phyloP scores from a whole-genome alignment of 2,888 invertebrate genomes.

The Epistrophella euchroma region DNA sequence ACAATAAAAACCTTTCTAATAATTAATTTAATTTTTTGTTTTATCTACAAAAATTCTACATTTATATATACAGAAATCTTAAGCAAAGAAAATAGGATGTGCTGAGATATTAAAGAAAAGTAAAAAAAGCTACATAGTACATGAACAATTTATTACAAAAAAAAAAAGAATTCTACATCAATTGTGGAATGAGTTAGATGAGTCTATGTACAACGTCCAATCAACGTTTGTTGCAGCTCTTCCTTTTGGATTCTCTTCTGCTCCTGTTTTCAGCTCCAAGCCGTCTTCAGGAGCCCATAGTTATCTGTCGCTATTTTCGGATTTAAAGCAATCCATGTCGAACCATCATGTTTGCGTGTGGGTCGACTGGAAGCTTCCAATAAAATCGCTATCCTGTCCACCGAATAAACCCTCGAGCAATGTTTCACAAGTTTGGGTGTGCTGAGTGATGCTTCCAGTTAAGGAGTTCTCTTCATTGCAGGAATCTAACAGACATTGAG shows the following conservation, averaged over 20 bases:
- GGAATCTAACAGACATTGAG: conserved; percentile 79
- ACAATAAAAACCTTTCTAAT: neutral
- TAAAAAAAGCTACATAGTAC: neutral
- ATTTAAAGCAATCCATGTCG: conserved; percentile 77
- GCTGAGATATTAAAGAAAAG: neutral
- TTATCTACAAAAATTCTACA: neutral
- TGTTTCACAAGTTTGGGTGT: conserved; percentile 82
- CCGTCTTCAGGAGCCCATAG: conserved; percentile 8
- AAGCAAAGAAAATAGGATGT: neutral
- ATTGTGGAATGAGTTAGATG: conserved; percentile 20
- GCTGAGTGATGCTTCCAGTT: conserved; percentile 79
- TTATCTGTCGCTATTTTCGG: conserved; percentile 44
- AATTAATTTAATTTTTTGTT: neutral
- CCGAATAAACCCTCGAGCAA: conserved; percentile 81
- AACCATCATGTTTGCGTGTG: conserved; percentile 83
- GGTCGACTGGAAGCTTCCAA: conserved; percentile 80
- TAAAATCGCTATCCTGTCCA: conserved; percentile 79
- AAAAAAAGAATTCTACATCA: neutral
- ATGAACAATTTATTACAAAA: conserved; percentile 30
- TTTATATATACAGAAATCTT: neutral
- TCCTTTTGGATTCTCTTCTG: conserved; percentile 3
- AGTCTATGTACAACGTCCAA: conserved; percentile 38
- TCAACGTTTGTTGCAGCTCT: conserved; percentile 27
- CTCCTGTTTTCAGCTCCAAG: neutral
- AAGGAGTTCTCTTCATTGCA: conserved; percentile 65